A percentile compares a stretch with the other conserved stretches of the same genome.
These are phyloP conservation scores for Panulirus ornatus DNA, from an alignment of 1,140 invertebrate genomes.

Conservation along the genomic window DNA sequence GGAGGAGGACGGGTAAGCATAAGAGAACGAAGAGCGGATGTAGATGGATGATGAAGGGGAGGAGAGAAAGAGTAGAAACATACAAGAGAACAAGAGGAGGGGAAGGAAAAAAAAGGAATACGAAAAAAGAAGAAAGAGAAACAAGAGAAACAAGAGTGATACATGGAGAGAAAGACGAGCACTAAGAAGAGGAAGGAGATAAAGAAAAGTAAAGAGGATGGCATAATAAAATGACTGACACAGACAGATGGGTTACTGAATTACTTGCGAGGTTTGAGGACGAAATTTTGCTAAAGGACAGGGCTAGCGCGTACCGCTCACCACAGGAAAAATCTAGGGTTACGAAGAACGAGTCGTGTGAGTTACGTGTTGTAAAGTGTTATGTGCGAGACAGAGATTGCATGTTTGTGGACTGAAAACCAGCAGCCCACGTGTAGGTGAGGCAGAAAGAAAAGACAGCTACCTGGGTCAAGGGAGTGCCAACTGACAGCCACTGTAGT, in stretches of 20 bases:
- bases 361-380: too few relatives aligned
- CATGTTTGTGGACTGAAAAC: too few relatives aligned
- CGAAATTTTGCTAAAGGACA: background rate
- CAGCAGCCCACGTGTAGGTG: too few relatives aligned
- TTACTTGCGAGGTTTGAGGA: background rate
- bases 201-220: background rate
- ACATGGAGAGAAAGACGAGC: background rate
- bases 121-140: background rate
- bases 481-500: too few relatives aligned
- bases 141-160: background rate
- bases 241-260: too few relatives aligned
- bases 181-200: background rate
- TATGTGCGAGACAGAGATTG: too few relatives aligned
- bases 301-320: too few relatives aligned
- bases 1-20: background rate
- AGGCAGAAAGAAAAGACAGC: too few relatives aligned
- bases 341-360: too few relatives aligned
- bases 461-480: too few relatives aligned
- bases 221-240: too few relatives aligned
- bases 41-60: background rate
- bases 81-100: background rate
- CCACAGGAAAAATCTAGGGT: too few relatives aligned
- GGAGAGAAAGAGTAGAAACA: background rate
- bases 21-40: background rate
- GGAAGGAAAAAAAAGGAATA: background rate